Percentiles rank a stretch among this genome's conserved stretches.
Evolutionary conservation across 2,113 vertebrate genomes (phyloP).

Genomic region (Actenoides hombroni): DNA sequence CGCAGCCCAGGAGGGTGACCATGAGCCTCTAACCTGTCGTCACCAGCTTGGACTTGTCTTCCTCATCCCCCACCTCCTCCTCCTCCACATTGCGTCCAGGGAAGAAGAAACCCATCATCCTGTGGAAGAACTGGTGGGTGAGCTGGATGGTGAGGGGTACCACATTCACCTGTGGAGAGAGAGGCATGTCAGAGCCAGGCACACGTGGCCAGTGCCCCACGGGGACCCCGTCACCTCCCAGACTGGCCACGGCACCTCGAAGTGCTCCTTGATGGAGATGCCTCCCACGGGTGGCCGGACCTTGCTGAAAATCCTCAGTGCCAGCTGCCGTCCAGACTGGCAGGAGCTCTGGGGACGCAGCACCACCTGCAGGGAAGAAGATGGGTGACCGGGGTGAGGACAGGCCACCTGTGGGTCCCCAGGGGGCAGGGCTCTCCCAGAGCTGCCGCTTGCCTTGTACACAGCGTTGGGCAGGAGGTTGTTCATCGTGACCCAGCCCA

Average conservation of each 20-base stretch:
- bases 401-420: background rate
- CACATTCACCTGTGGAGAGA: conserved; percentile 87
- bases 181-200: background rate
- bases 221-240: background rate
- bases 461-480: conserved; percentile 94
- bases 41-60: conserved; percentile 96
- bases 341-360: conserved; percentile 94
- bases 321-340: conserved; percentile 92
- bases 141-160: conserved; percentile 98
- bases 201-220: accelerated
- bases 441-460: conserved; percentile 85
- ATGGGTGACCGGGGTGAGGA: background rate
- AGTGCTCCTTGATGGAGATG: conserved; percentile 98
- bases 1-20: background rate
- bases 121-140: conserved; percentile 98
- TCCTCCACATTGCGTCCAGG: conserved; percentile 94
- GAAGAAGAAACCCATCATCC: conserved; percentile 99
- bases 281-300: conserved; percentile 96
- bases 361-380: conserved; percentile 83
- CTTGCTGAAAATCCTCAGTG: conserved; percentile 96
- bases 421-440: background rate
- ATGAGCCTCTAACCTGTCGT: conserved; percentile 84
- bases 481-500: conserved; percentile 99
- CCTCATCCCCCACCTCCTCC: conserved; percentile 95
- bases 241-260: conserved; percentile 80